Base-by-base conservation (phyloP, 2,888 invertebrate genomes). In the Girardia tigrina region DNA sequence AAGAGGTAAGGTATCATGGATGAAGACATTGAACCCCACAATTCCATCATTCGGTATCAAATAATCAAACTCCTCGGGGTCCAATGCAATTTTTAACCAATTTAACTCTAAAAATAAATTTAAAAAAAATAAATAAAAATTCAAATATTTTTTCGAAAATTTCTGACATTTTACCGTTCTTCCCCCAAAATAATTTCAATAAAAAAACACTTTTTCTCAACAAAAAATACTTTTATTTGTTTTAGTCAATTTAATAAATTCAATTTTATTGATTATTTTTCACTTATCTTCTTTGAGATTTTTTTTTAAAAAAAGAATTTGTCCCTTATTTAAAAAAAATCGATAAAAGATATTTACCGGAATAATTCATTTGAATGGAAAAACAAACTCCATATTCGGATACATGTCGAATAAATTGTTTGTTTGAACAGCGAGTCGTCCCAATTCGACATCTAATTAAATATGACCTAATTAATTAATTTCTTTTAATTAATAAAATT, bases 391-490 rank as follows among this genome's bases (percentile, higher is more conserved):
- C 56, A 56, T 56, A 56, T 56, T 23, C 23, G 2, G 56, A 56
- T 56, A 56, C 23, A 56, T 56, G 56, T 8, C 56, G 56, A 56
- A 56, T 16, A 56, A 56, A 56, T 56, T 56, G 56, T 20, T 56
- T n/a, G 23, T 6, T 56, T 56, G 56, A 56, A n/a, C 56, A 56
- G 8, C n/a, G 20, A 4, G n/a, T 56, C 4, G 56, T 16, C 23
- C 56, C 56, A 20, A 56, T 56, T 56, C 56, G 56, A 16, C 56
- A 56, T 56, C 56, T 56, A 56, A 56, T n/a, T n/a, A n/a, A n/a
- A n/a, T n/a, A n/a, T n/a, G n/a, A n/a, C n/a, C n/a, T n/a, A n/a
- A n/a, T n/a, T n/a, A n/a, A n/a, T n/a, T n/a, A n/a, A n/a, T n/a
- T n/a, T n/a, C n/a, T n/a, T n/a, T n/a, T n/a, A n/a, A n/a, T n/a